Percentiles rank a stretch among this genome's conserved stretches.
These are phyloP conservation scores for Eugnorisma glareosa DNA, from an alignment of 2,888 invertebrate genomes.

Conservation along the genomic window DNA sequence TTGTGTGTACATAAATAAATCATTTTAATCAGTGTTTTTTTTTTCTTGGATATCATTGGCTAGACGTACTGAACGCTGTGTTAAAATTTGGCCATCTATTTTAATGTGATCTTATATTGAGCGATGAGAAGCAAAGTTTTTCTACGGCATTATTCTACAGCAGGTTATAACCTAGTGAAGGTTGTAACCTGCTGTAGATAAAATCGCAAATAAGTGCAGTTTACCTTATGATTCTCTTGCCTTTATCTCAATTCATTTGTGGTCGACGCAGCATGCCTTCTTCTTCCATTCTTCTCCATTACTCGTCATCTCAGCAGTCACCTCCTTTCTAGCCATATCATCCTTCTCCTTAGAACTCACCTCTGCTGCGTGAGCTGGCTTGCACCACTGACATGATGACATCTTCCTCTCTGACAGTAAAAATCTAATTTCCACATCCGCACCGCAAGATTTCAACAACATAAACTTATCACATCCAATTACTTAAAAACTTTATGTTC, in stretches of 20 bases:
- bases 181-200: not conserved
- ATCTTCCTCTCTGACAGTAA: slow-evolving; percentile 70
- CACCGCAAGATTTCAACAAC: slow-evolving; percentile 71
- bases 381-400: no score
- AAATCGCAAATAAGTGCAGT: not conserved
- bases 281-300: not conserved
- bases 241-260: not conserved
- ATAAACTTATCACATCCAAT: slow-evolving; percentile 89
- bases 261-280: not conserved
- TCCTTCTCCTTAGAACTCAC: not conserved
- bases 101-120: no score
- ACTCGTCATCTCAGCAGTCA: not conserved
- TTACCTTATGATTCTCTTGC: not conserved
- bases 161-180: no score
- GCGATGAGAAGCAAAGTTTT: not conserved
- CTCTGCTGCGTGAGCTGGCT: not conserved
- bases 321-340: not conserved
- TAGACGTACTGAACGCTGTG: no score
- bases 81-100: no score
- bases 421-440: slow-evolving; percentile 79
- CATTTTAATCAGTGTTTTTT: no score
- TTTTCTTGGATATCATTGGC: no score
- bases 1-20: no score
- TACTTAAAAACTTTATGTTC: slow-evolving; percentile 84
- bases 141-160: no score